Evolutionary conservation across 1,140 invertebrate species (phyloP).

Genomic region (Aphelenchoides besseyi): DNA sequence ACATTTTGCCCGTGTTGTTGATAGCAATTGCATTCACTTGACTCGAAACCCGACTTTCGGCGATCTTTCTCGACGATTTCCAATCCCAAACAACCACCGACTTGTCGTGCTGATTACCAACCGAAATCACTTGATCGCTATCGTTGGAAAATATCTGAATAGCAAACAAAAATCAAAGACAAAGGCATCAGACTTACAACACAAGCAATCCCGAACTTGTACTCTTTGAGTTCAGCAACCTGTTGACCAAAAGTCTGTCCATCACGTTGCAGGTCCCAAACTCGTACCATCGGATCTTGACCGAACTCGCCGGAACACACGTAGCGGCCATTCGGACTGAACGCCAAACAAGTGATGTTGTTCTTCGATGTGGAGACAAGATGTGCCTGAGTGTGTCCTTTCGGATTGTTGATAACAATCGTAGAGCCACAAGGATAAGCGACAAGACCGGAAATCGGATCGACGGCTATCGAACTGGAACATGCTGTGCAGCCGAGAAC

Average conservation of each 20-base stretch:
- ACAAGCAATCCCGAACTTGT: conserved; percentile 48
- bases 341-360: conserved; percentile 47
- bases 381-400: conserved; percentile 44
- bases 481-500: conserved; percentile 54
- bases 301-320: conserved; percentile 50
- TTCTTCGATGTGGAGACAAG: conserved; percentile 42
- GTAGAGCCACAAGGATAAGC: conserved; percentile 61
- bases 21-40: conserved; percentile 58
- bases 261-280: conserved; percentile 50
- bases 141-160: conserved; percentile 49
- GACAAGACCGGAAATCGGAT: conserved; percentile 41
- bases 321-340: conserved; percentile 46
- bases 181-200: conserved; percentile 37
- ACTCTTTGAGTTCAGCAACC: conserved; percentile 45
- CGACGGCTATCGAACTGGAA: conserved; percentile 48
- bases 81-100: conserved; percentile 53
- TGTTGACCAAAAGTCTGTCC: conserved; percentile 35
- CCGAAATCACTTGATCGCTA: conserved; percentile 47
- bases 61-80: conserved; percentile 38
- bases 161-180: conserved; percentile 3
- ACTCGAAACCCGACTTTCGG: conserved; percentile 49
- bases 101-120: conserved; percentile 57
- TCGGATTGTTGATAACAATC: conserved; percentile 50
- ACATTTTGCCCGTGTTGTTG: conserved; percentile 41
- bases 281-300: conserved; percentile 47